Percentiles rank a stretch among this genome's conserved stretches.
These are phyloP conservation scores for Hirtodrosophila histrioides DNA, from an alignment of 2,888 invertebrate genomes.

Conservation along the genomic window DNA sequence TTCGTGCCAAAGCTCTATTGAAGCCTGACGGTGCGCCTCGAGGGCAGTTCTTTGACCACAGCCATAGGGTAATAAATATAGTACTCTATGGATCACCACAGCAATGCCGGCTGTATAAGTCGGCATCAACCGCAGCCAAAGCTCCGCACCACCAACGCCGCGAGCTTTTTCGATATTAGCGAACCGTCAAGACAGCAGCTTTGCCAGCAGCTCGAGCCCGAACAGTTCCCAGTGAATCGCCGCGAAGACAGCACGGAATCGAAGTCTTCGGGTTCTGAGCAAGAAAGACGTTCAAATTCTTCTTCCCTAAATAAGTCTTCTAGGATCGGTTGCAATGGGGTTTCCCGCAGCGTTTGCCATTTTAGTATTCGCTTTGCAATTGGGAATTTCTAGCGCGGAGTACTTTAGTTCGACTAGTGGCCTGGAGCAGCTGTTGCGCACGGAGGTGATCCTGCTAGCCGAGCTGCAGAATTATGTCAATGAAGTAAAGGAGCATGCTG, in stretches of 20 bases:
- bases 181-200: conserved; percentile 16
- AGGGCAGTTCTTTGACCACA: conserved; percentile 55
- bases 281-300: conserved; percentile 3
- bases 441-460: conserved; percentile 71
- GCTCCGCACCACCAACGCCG: conserved; percentile 31
- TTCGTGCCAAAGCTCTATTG: conserved; percentile 19
- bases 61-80: not conserved
- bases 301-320: not conserved
- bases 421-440: conserved; percentile 75
- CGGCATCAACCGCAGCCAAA: conserved; percentile 33
- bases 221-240: conserved; percentile 62
- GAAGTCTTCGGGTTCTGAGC: conserved; percentile 4
- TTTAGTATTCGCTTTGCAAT: conserved; percentile 25
- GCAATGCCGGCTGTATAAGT: conserved; percentile 14
- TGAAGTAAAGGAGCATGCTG: conserved; percentile 70
- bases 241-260: conserved; percentile 45
- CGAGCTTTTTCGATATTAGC: conserved; percentile 53
- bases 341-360: not conserved
- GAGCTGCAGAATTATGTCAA: conserved; percentile 79
- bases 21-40: conserved; percentile 26
- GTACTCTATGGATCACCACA: no score
- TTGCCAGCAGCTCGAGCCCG: conserved; percentile 17
- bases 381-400: conserved; percentile 57
- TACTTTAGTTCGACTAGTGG: conserved; percentile 77
- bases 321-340: conserved; percentile 22